These are phyloP conservation scores for Holothuria leucospilota DNA, from an alignment of 53 echinoderm and acorn worm genomes.

Conservation along the genomic window DNA sequence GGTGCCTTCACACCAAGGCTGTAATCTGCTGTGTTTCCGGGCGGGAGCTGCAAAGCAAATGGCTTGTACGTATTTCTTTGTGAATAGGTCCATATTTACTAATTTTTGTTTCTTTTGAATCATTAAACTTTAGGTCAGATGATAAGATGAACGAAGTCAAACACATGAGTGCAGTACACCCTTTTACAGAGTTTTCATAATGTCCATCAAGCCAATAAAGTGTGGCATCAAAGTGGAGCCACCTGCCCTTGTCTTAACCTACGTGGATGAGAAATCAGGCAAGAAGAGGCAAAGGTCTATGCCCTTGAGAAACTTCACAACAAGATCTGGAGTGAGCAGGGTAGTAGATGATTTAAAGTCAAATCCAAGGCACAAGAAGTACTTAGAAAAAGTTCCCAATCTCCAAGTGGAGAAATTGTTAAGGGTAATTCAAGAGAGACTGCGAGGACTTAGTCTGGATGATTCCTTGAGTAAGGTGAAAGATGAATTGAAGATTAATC, in stretches of 20 bases:
- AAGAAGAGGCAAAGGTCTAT: constrained; percentile 82
- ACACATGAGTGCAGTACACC: too few relatives aligned
- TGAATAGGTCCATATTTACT: too few relatives aligned
- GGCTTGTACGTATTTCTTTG: too few relatives aligned
- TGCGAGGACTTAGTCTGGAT: constrained; percentile 73
- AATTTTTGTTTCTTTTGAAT: too few relatives aligned
- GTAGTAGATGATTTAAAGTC: constrained; percentile 69
- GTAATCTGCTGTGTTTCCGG: too few relatives aligned
- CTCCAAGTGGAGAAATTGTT: constrained; percentile 85
- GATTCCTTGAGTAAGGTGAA: constrained; percentile 78
- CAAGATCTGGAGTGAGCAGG: constrained; percentile 71
- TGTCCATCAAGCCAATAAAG: constrained; percentile 83
- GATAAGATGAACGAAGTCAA: too few relatives aligned
- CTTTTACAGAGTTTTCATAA: background rate
- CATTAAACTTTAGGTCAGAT: too few relatives aligned
- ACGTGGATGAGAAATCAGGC: constrained; percentile 73
- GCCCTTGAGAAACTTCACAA: constrained; percentile 90
- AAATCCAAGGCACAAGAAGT: constrained; percentile 89
- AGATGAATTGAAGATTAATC: constrained; percentile 74
- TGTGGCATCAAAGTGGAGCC: constrained; percentile 88
- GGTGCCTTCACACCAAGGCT: too few relatives aligned
- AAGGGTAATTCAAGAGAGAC: constrained; percentile 77
- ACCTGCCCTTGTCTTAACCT: constrained; percentile 80
- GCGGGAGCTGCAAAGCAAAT: too few relatives aligned
- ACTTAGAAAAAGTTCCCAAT: constrained; percentile 72